Percentiles rank a stretch among this genome's conserved stretches.
Evolutionary conservation across 2,113 vertebrate genomes (phyloP).

Genomic region (Plecturocebus donacophilus): DNA sequence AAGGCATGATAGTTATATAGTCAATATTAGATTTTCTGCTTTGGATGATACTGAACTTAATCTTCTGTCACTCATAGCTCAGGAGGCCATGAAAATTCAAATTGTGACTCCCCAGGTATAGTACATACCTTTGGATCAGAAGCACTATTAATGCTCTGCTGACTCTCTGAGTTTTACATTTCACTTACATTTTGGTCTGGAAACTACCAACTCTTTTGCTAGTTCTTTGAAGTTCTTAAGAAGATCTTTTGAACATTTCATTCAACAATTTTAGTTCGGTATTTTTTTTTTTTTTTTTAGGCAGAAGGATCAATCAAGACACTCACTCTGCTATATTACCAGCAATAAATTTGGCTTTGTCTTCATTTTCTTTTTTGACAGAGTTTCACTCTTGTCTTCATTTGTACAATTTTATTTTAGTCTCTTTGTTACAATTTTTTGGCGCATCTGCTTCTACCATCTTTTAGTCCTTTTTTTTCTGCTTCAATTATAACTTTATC

Average conservation of each 20-base stretch:
- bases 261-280: not conserved
- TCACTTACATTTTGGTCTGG: not conserved
- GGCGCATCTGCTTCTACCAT: not conserved
- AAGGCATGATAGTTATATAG: not conserved
- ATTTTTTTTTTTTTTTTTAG: not conserved
- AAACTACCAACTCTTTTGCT: not conserved
- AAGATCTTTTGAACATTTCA: constrained; percentile 22
- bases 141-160: not conserved
- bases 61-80: not conserved
- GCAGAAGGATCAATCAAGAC: not conserved
- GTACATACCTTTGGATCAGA: not conserved
- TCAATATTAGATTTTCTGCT: not conserved
- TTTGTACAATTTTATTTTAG: not conserved
- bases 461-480: constrained; percentile 36
- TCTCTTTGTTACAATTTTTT: not conserved
- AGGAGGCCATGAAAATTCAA: not conserved
- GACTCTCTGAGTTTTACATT: not conserved
- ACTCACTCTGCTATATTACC: not conserved
- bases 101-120: not conserved
- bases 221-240: not conserved
- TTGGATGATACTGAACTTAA: not conserved
- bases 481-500: not conserved
- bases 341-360: constrained; percentile 1
- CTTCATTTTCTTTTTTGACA: not conserved
- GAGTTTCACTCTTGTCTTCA: not conserved